Evolutionary conservation across 2,113 vertebrate genomes (phyloP), one percentile per base, ranked within the genome.

Genomic region (Vimba vimba): DNA sequence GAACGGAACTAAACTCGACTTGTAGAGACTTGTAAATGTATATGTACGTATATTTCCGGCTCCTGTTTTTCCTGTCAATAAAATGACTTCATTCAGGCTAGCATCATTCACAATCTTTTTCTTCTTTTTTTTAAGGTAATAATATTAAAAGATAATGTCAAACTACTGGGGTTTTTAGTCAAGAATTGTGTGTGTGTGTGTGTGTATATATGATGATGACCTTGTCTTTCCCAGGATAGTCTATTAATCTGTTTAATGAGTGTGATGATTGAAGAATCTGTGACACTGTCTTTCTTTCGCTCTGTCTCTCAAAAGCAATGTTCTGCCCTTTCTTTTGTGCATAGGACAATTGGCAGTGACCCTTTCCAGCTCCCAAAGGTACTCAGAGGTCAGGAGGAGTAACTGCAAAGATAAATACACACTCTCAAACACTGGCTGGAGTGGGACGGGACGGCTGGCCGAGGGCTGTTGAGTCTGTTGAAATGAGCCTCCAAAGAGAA

Each of bases 271-370:
- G 75, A 83, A 73, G 66, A 83, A 83, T 83, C 47, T 83, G 30
- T 59, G 66, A 82, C 62, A 33, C 52, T 25, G 19, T 71, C 66
- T 83, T 78, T 78, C 47, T 77, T 57, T 57, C 50, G 3, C 12
- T 30, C 64, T 21, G 59, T 82, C 66, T 83, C 50, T 83, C 81
- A 64, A 85, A 79, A 89, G 90, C 89, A 84, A 80, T 84, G 89
- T 92, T 86, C 90, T 88, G 88, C 88, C 88, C 78, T 86, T 86
- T 89, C 87, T 88, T 82, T 92, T 94, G 90, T 94, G 88, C 10
- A 69, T 59, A 66, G 89, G 80, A 92, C 88, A 90, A 95, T 94
- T 95, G 91, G 87, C 90, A 90, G 45, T 94, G 94, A 94, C 93
- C 80, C 84, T 47, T 85, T 86, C 86, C 89, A 79, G 47, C 85